Conservation (phyloP, 2,113 vertebrate species). For the Crotophaga sulcirostris region DNA sequence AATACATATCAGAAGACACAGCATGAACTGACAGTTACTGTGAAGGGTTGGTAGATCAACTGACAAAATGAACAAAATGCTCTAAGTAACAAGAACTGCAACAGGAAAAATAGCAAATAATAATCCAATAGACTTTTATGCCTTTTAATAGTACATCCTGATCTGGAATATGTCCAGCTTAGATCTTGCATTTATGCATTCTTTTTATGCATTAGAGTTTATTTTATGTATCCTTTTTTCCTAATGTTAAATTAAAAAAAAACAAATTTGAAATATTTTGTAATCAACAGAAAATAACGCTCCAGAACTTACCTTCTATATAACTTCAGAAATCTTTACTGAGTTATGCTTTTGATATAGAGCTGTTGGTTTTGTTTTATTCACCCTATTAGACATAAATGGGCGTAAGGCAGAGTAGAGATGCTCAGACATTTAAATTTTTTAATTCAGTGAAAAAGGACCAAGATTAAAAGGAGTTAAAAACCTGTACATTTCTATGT, state of each 20-base stretch:
- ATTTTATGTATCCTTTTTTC: too few relatives aligned
- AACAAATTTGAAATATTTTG: too few relatives aligned
- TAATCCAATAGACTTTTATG: background rate
- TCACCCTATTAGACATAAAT: background rate
- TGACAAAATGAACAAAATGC: background rate
- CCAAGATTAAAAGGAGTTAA: slow-evolving; percentile 16
- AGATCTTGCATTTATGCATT: too few relatives aligned
- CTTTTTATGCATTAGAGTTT: too few relatives aligned
- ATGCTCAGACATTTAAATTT: slow-evolving; percentile 48
- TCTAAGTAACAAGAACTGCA: background rate
- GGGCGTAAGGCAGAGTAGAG: background rate
- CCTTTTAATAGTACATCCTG: background rate
- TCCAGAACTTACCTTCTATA: slow-evolving; percentile 40
- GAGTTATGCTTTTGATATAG: background rate
- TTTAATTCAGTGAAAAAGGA: slow-evolving; percentile 62
- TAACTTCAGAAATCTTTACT: slow-evolving; percentile 20
- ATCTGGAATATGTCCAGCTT: background rate
- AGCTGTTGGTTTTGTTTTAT: slow-evolving; percentile 1
- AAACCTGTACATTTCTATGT: background rate
- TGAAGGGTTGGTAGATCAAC: background rate
- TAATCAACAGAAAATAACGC: slow-evolving; percentile 30
- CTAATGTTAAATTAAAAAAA: too few relatives aligned
- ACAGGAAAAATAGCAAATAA: background rate
- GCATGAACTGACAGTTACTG: background rate
- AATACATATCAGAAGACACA: background rate